Percentiles rank a stretch among this genome's conserved stretches.
phyloP scores from a whole-genome alignment of 2,113 vertebrate species.

The Rhynchopsitta pachyrhyncha region DNA sequence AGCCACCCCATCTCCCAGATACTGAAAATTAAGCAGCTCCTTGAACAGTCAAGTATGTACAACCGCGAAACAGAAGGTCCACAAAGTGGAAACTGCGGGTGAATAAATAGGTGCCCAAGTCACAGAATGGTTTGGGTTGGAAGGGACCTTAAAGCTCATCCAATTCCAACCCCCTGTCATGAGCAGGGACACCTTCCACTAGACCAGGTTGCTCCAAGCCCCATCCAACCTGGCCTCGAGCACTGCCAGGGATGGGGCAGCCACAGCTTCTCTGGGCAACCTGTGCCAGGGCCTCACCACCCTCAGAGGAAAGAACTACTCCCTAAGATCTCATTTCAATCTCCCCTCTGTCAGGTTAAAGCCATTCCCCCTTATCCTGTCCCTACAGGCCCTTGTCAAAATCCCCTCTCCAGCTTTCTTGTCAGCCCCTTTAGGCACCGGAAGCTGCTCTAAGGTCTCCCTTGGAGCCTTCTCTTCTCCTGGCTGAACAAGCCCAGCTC shows the following conservation, averaged over 20 bases:
- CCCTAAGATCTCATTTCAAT: too few relatives aligned
- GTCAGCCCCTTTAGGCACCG: neutral
- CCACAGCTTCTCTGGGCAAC: neutral
- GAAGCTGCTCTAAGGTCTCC: neutral
- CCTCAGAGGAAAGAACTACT: too few relatives aligned
- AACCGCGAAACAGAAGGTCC: neutral
- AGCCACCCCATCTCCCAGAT: neutral
- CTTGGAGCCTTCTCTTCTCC: fast-evolving
- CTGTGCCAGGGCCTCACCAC: too few relatives aligned
- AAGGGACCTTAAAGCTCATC: neutral
- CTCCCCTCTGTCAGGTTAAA: too few relatives aligned
- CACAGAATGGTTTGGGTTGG: neutral
- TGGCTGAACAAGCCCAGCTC: neutral
- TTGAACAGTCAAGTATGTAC: too few relatives aligned
- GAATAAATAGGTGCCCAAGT: neutral
- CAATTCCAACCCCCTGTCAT: neutral
- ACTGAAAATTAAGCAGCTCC: neutral
- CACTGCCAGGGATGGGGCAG: neutral
- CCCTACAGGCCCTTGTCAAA: too few relatives aligned
- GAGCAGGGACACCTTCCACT: neutral
- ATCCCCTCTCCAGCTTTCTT: neutral
- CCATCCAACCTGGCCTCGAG: fast-evolving
- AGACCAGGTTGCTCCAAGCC: neutral
- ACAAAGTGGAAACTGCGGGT: fast-evolving
- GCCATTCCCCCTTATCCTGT: too few relatives aligned